These are phyloP conservation scores for Limnodromus scolopaceus DNA, from an alignment of 2,797 vertebrate species.

Conservation along the genomic window DNA sequence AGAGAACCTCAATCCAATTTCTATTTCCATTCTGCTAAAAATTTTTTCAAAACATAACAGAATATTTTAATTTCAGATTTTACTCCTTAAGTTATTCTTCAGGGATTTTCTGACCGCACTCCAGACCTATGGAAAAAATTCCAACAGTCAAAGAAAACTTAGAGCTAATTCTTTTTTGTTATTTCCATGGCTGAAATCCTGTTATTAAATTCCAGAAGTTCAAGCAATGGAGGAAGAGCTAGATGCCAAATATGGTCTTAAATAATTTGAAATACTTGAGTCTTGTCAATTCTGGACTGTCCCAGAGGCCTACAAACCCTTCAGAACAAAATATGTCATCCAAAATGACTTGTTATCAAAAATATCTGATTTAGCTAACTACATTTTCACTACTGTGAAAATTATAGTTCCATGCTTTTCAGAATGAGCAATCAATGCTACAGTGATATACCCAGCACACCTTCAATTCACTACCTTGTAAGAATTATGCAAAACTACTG, in stretches of 20 bases:
- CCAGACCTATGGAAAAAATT: not conserved
- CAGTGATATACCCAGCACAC: accelerated
- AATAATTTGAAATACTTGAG: not conserved
- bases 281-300: not conserved
- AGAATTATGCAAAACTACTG: not conserved
- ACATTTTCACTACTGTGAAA: not conserved
- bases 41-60: not conserved
- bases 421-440: not conserved
- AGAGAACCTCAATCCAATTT: not conserved
- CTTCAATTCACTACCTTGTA: not conserved
- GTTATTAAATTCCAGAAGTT: not conserved
- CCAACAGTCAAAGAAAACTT: not conserved
- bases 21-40: not conserved
- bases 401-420: not conserved
- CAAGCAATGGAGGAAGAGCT: not conserved
- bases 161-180: not conserved
- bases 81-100: not conserved
- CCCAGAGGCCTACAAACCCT: not conserved
- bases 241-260: not conserved
- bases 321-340: not conserved
- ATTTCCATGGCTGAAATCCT: not conserved
- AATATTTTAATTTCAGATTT: not conserved
- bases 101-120: not conserved
- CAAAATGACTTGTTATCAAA: not conserved
- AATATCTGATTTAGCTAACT: not conserved